phyloP scores from a whole-genome alignment of 92 coral and sea anemone species.

The Porites lobata region DNA sequence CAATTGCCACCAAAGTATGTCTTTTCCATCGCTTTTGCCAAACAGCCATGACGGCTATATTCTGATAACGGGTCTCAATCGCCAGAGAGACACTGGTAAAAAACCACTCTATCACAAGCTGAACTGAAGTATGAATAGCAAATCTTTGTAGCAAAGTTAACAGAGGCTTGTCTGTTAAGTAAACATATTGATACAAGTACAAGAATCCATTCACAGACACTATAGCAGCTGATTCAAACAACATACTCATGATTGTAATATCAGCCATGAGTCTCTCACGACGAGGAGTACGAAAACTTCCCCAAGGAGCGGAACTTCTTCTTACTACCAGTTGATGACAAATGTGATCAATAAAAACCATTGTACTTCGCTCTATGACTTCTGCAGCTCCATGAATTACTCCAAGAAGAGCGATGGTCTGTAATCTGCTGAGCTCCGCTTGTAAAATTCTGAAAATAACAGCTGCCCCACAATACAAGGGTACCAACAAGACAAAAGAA shows the following conservation, averaged over 20 bases:
- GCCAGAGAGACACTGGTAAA: slow-evolving; percentile 38
- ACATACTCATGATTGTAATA: slow-evolving; percentile 46
- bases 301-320: slow-evolving; percentile 43
- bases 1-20: slow-evolving; percentile 1
- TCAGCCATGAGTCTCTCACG: slow-evolving; percentile 49
- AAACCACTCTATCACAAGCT: slow-evolving; percentile 35
- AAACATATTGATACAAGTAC: slow-evolving; percentile 23
- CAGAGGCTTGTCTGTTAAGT: neutral
- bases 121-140: slow-evolving; percentile 5
- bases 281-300: slow-evolving; percentile 58
- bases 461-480: slow-evolving; percentile 20
- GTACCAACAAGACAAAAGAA: slow-evolving; percentile 18
- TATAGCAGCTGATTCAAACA: slow-evolving; percentile 29
- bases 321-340: slow-evolving; percentile 2
- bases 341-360: slow-evolving; percentile 33
- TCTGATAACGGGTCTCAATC: slow-evolving; percentile 53
- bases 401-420: slow-evolving; percentile 19
- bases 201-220: slow-evolving; percentile 41
- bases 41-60: slow-evolving; percentile 49
- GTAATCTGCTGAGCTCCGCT: slow-evolving; percentile 11
- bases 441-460: slow-evolving; percentile 8
- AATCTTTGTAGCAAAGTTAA: neutral
- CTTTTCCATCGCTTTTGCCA: slow-evolving; percentile 36
- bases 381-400: slow-evolving; percentile 29
- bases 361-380: slow-evolving; percentile 33